Base-by-base conservation (phyloP, 2,113 vertebrate species). In the Elachura formosa region DNA sequence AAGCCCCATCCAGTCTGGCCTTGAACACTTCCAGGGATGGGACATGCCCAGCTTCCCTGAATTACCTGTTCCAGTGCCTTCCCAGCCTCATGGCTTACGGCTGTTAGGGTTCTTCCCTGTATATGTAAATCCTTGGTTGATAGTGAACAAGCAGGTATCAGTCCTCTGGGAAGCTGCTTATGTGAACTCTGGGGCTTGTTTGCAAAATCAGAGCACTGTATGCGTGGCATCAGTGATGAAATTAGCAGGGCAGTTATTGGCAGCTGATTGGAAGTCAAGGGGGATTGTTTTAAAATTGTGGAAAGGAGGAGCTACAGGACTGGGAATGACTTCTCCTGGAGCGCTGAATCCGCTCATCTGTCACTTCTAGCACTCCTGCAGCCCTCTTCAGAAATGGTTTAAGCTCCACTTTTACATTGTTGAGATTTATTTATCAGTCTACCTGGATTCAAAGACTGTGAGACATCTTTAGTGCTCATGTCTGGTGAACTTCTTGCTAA, bases 81-180 rank as follows among this genome's bases (percentile, higher is more conserved):
- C 25, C 24, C 52, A 46, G 24, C 33, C 33, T 59, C 25, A 6
- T 21, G 2, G 2, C 4, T 59, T 24, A 8, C 3, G 1, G 4
- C 48, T 71, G 5, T 41, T 26, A 10, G 51, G 36, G 46, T 81
- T 86, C 28, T 61, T 64, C 16, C 21, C 40, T 43, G 18, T 33
- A 3, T 24, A 3, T 31, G 28, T 28, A 72, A 64, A 41, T 48
- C 24, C 8, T 55, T 31, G 58, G 45, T 15, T 63, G 58, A 15
- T 43, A 41, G 49, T 7, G 46, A 84, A 9, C 16, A 8, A 56
- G 36, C 43, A 45, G 62, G 66, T 83, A 58, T 22, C 45, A 1
- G 14, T 54, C 58, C 67, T 36, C 22, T 76, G 79, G 67, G 46
- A 64, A 85, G 36, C 58, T 40, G 61, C 11, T 8, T 28, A 7